Evolutionary conservation across 2,113 vertebrate species (phyloP).

Genomic region (Phylloscopus trochiloides): DNA sequence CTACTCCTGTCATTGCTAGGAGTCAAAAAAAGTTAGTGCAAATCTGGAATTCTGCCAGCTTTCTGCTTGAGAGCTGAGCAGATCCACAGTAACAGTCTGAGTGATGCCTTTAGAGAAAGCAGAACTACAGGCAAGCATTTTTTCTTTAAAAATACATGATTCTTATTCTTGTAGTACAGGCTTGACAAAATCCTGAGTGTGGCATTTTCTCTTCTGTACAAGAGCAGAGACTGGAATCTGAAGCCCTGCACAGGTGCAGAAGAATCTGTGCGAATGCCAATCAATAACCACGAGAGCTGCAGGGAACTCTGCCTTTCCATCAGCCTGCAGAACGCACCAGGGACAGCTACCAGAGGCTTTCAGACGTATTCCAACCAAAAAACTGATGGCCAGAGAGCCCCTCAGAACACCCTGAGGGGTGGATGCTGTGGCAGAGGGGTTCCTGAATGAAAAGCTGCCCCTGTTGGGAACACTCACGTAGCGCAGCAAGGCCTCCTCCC

Average conservation of each 20-base stretch:
- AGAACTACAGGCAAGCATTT: not conserved
- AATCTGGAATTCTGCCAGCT: not conserved
- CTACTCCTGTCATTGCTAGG: not conserved
- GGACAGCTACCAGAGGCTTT: not conserved
- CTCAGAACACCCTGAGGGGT: not conserved
- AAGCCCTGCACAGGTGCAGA: not conserved
- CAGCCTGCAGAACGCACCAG: not conserved
- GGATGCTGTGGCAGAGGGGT: not conserved
- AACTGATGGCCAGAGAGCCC: not conserved
- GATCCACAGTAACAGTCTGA: not conserved
- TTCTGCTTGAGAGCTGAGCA: not conserved
- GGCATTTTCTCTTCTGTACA: not conserved
- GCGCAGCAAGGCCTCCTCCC: constrained; percentile 89
- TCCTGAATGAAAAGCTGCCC: not conserved
- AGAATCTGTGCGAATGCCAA: not conserved
- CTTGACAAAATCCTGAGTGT: not conserved
- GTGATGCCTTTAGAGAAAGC: not conserved
- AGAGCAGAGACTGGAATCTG: not conserved
- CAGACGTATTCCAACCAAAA: not conserved
- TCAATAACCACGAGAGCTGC: not conserved
- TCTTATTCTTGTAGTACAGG: not conserved
- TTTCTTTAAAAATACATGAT: not conserved
- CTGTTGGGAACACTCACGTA: constrained; percentile 78
- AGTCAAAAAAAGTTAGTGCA: not conserved
- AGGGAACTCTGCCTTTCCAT: not conserved